Conservation (phyloP, 2,797 vertebrate species). For the Sebastes iracundus region DNA sequence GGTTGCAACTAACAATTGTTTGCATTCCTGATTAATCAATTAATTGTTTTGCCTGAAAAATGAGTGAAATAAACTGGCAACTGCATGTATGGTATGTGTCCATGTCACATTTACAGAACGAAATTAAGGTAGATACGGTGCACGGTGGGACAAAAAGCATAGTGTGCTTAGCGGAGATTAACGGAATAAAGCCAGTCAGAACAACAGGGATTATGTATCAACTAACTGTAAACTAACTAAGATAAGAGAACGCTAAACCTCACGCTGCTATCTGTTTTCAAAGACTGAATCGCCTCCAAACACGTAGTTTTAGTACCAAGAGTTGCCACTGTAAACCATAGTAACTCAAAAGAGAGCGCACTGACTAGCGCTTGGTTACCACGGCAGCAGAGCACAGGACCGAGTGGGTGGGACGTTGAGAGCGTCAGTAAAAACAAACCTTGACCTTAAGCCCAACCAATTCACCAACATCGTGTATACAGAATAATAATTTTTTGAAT, state of each 20-base stretch:
- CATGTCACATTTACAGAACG: not conserved
- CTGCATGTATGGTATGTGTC: too few species aligned
- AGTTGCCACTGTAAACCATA: constrained; percentile 23
- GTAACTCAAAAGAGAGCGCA: not conserved
- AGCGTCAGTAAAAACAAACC: constrained; percentile 21
- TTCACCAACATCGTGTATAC: not conserved
- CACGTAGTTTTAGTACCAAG: constrained; percentile 6
- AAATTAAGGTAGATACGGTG: not conserved
- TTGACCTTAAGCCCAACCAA: constrained; percentile 16
- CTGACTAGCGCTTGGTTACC: constrained; percentile 43
- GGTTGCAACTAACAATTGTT: not conserved
- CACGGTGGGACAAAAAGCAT: rapidly evolving
- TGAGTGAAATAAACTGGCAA: not conserved
- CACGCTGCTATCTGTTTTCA: constrained; percentile 6
- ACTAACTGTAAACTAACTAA: not conserved
- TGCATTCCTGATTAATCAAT: too few species aligned
- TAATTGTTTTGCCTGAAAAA: too few species aligned
- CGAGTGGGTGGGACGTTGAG: constrained; percentile 12
- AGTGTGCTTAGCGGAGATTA: not conserved
- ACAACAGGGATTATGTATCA: not conserved
- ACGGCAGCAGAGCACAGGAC: constrained; percentile 34
- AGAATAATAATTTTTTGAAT: not conserved
- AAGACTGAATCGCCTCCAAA: constrained; percentile 9
- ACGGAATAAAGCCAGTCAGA: not conserved
- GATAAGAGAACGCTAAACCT: not conserved